Percentiles rank a stretch among this genome's conserved stretches.
Conservation (phyloP, 53 echinoderm and acorn worm species). For the Apostichopus leukothele region DNA sequence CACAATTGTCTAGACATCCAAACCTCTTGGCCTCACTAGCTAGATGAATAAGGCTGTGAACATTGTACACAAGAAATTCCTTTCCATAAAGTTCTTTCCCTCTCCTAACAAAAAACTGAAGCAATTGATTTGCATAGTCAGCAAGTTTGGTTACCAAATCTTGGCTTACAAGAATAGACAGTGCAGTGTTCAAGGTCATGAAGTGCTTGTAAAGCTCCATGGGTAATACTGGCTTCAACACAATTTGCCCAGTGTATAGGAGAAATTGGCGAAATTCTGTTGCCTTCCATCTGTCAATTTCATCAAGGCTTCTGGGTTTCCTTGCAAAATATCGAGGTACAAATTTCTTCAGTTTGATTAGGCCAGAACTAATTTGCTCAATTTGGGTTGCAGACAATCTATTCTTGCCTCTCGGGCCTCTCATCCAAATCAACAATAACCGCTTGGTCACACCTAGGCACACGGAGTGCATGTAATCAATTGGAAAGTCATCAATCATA, state of each 20-base stretch:
- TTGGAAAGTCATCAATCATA: constrained; percentile 63
- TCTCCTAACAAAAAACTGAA: not conserved
- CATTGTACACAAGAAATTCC: constrained; percentile 73
- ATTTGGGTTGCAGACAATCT: constrained; percentile 52
- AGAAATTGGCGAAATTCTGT: constrained; percentile 70
- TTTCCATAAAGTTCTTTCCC: constrained; percentile 53
- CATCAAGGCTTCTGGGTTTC: constrained; percentile 57
- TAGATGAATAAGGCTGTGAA: constrained; percentile 71
- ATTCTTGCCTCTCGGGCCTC: constrained; percentile 56
- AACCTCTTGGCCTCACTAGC: constrained; percentile 61
- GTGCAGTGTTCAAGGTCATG: constrained; percentile 67
- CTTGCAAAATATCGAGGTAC: constrained; percentile 60
- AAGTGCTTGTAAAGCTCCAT: constrained; percentile 57
- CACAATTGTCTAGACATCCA: constrained; percentile 54
- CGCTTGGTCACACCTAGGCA: constrained; percentile 59
- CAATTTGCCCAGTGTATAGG: constrained; percentile 65
- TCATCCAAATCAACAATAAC: constrained; percentile 61
- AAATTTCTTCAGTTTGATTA: constrained; percentile 18
- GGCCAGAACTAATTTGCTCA: constrained; percentile 35
- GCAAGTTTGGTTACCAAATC: constrained; percentile 37
- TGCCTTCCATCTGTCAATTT: constrained; percentile 73
- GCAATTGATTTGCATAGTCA: constrained; percentile 44
- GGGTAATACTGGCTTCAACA: constrained; percentile 57
- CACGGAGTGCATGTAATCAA: constrained; percentile 66
- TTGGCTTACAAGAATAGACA: constrained; percentile 59